Evolutionary conservation across 2,888 invertebrate species (phyloP).

Genomic region (Zhuqinia jingwanae): DNA sequence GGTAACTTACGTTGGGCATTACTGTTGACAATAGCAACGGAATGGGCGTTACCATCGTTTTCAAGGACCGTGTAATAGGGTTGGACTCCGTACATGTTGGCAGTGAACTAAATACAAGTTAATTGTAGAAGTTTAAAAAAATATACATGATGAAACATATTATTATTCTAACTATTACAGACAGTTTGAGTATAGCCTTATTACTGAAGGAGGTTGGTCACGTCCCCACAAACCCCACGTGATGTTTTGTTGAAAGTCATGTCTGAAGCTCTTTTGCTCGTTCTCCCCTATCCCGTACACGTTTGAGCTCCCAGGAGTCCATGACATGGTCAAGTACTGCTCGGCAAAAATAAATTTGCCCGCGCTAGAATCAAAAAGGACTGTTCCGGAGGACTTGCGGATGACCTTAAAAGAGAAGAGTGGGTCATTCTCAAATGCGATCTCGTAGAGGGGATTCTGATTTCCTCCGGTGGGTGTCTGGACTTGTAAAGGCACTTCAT

Average conservation of each 20-base stretch:
- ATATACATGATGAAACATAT: neutral
- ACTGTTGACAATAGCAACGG: slow-evolving; percentile 90
- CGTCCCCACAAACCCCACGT: slow-evolving; percentile 75
- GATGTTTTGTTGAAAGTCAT: slow-evolving; percentile 79
- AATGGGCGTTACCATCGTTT: slow-evolving; percentile 86
- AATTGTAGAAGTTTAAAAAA: too few species aligned
- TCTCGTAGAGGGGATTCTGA: slow-evolving; percentile 50
- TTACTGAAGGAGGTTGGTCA: slow-evolving; percentile 80
- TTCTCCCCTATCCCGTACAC: slow-evolving; percentile 82
- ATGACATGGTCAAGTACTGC: slow-evolving; percentile 80
- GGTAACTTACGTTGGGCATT: slow-evolving; percentile 93
- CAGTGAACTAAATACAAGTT: neutral
- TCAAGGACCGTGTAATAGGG: slow-evolving; percentile 91
- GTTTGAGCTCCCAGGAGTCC: slow-evolving; percentile 81
- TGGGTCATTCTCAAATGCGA: slow-evolving; percentile 62
- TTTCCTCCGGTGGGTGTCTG: slow-evolving; percentile 54
- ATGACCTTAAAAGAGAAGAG: slow-evolving; percentile 76
- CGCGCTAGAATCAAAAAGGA: slow-evolving; percentile 79
- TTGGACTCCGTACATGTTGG: slow-evolving; percentile 83
- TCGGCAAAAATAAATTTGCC: slow-evolving; percentile 81
- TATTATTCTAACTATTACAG: neutral
- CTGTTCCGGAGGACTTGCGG: slow-evolving; percentile 68
- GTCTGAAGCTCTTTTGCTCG: slow-evolving; percentile 80
- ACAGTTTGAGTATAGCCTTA: neutral
- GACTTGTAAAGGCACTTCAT: slow-evolving; percentile 76